phyloP scores from a whole-genome alignment of 1,140 invertebrate species.

The Rhynchophorus ferrugineus region DNA sequence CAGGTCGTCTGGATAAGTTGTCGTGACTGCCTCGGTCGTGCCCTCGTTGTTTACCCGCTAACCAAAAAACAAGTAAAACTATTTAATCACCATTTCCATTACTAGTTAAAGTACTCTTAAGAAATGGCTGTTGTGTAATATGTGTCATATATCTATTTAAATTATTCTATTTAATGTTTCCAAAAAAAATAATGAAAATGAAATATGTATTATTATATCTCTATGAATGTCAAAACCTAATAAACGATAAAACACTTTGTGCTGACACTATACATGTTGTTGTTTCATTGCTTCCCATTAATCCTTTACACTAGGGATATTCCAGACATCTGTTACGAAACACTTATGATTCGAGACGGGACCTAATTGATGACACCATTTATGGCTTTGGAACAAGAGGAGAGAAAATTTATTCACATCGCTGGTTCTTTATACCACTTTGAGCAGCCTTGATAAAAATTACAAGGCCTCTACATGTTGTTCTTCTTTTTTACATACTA shows the following conservation, averaged over 20 bases:
- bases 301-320: not conserved
- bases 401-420: too few species aligned
- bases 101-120: slow-evolving; percentile 21
- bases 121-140: slow-evolving; percentile 37
- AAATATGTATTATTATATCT: slow-evolving; percentile 36
- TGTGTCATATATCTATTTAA: slow-evolving; percentile 30
- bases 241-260: slow-evolving; percentile 33
- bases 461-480: too few species aligned
- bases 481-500: too few species aligned
- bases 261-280: slow-evolving; percentile 29
- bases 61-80: slow-evolving; percentile 26
- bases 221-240: slow-evolving; percentile 29
- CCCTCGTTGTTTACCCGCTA: slow-evolving; percentile 38
- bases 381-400: too few species aligned
- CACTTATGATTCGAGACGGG: too few species aligned
- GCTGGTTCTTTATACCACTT: too few species aligned
- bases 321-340: not conserved
- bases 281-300: not conserved
- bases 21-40: slow-evolving; percentile 31
- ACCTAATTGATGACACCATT: too few species aligned
- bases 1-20: slow-evolving; percentile 40
- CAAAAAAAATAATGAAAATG: slow-evolving; percentile 11
- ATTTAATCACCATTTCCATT: slow-evolving; percentile 16
- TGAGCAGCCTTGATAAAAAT: too few species aligned
- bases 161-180: slow-evolving; percentile 36